phyloP scores from a whole-genome alignment of 1,140 invertebrate genomes.

The Drosophila baimaii region DNA sequence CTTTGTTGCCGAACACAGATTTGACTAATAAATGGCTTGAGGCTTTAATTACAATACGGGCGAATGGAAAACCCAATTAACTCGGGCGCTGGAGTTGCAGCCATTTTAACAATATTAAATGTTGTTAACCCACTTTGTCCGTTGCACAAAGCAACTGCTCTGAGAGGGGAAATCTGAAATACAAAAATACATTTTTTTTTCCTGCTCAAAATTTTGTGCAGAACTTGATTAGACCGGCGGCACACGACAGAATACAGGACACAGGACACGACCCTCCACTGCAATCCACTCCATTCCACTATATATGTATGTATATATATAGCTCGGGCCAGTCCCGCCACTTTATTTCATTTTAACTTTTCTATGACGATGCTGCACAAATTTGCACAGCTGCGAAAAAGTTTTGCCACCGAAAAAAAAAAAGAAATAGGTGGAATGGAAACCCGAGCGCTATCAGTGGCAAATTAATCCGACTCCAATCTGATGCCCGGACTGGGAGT shows the following conservation, averaged over 20 bases:
- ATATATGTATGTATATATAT: background rate
- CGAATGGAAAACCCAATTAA: conserved; percentile 49
- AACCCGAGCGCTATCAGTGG: conserved; percentile 51
- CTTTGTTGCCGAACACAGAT: conserved; percentile 21
- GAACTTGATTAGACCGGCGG: conserved; percentile 73
- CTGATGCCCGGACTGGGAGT: conserved; percentile 44
- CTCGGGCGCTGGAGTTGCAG: conserved; percentile 3
- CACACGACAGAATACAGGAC: conserved; percentile 25
- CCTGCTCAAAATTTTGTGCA: conserved; percentile 53
- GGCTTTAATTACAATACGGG: conserved; percentile 39
- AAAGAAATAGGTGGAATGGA: conserved; percentile 22
- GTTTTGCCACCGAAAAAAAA: conserved; percentile 33
- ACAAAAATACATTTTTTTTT: conserved; percentile 44
- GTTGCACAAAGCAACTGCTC: background rate
- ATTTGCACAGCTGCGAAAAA: conserved; percentile 60
- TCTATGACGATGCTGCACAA: conserved; percentile 57
- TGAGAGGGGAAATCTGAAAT: conserved; percentile 1
- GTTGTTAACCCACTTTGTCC: conserved; percentile 43
- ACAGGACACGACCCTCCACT: conserved; percentile 27
- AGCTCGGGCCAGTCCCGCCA: conserved; percentile 11
- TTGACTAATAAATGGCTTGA: conserved; percentile 31
- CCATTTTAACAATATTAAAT: conserved; percentile 43
- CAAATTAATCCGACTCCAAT: conserved; percentile 64
- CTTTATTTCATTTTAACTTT: conserved; percentile 67
- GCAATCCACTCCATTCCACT: conserved; percentile 27